Conservation (phyloP, 2,797 vertebrate species). For the Tapera naevia region DNA sequence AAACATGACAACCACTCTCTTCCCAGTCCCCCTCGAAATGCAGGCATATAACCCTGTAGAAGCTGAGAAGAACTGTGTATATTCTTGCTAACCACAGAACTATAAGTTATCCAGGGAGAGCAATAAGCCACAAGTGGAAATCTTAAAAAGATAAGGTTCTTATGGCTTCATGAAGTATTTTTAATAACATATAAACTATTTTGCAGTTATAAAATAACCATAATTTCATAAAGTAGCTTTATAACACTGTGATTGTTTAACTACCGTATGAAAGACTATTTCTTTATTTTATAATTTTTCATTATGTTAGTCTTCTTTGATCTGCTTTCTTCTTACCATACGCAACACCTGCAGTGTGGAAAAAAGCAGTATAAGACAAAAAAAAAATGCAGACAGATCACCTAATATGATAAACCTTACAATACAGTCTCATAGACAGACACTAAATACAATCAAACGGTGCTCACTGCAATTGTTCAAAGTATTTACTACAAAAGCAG, state of each 20-base stretch:
- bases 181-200: background rate
- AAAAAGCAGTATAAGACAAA: background rate
- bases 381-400: background rate
- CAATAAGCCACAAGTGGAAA: background rate
- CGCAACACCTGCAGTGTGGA: background rate
- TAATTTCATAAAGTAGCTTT: background rate
- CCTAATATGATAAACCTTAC: background rate
- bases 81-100: background rate
- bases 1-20: background rate
- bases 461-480: background rate
- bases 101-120: background rate
- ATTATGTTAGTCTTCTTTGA: background rate
- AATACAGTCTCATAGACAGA: background rate
- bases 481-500: background rate
- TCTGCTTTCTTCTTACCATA: background rate
- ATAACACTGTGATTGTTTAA: background rate
- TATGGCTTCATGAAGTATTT: background rate
- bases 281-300: background rate
- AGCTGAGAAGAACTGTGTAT: background rate
- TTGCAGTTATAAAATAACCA: background rate
- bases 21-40: accelerated
- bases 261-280: background rate
- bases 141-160: background rate
- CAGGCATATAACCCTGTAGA: background rate
- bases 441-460: background rate